A percentile compares a stretch with the other conserved stretches of the same genome.
These are phyloP conservation scores for Zophobas atratus DNA, from an alignment of 1,140 invertebrate genomes.

Conservation along the genomic window DNA sequence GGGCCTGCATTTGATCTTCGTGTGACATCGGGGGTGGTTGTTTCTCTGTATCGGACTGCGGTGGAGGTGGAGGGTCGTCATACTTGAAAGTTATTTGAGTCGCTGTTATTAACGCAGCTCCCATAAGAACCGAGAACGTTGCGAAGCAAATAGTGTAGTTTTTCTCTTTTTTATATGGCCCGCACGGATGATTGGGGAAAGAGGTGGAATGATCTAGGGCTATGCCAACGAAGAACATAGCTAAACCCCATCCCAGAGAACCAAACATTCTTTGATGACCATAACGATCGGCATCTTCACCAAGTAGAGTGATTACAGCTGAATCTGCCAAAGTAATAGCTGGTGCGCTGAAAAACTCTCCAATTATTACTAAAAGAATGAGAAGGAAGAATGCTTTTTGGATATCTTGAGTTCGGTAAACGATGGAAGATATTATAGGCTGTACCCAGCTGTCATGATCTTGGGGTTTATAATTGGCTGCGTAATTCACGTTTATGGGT, in stretches of 20 bases:
- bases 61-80: slow-evolving; percentile 70
- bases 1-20: slow-evolving; percentile 85
- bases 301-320: slow-evolving; percentile 91
- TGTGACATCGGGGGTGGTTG: slow-evolving; percentile 69
- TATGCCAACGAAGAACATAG: slow-evolving; percentile 99
- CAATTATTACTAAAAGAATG: slow-evolving; percentile 92
- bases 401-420: slow-evolving; percentile 90
- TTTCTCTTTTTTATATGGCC: slow-evolving; percentile 89
- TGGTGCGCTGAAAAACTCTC: slow-evolving; percentile 98
- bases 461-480: slow-evolving; percentile 86
- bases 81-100: slow-evolving; percentile 90
- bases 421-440: slow-evolving; percentile 93
- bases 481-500: slow-evolving; percentile 84
- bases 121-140: slow-evolving; percentile 97
- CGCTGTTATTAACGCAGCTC: slow-evolving; percentile 92
- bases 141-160: slow-evolving; percentile 99
- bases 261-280: slow-evolving; percentile 99
- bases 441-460: slow-evolving; percentile 86
- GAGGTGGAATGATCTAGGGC: slow-evolving; percentile 96
- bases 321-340: slow-evolving; percentile 98
- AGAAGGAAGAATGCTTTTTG: slow-evolving; percentile 97
- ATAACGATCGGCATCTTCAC: slow-evolving; percentile 93
- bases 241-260: slow-evolving; percentile 96
- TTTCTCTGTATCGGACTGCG: slow-evolving; percentile 66
- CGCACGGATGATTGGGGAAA: slow-evolving; percentile 93